phyloP scores from a whole-genome alignment of 2,113 vertebrate species.

The Pipra filicauda region DNA sequence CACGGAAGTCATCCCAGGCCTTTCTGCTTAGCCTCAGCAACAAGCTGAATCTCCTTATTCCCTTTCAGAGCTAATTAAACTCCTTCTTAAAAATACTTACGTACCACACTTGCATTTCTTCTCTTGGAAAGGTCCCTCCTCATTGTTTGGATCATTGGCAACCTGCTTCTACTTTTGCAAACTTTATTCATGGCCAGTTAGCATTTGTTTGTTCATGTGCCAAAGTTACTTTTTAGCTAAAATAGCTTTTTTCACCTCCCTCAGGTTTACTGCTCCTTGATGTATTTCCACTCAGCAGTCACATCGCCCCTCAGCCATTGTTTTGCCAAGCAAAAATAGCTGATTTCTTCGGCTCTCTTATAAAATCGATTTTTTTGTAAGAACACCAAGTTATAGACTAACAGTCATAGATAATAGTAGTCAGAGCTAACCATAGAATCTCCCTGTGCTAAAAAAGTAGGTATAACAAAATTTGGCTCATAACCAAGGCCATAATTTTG shows the following conservation, averaged over 20 bases:
- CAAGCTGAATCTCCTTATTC: not conserved
- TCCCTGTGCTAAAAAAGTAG: not conserved
- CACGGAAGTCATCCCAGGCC: not conserved
- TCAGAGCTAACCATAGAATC: not conserved
- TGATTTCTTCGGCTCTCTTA: not conserved
- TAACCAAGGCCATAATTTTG: not conserved
- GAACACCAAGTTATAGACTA: not conserved
- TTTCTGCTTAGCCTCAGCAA: not conserved
- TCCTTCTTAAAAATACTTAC: not conserved
- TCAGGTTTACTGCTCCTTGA: constrained; percentile 16
- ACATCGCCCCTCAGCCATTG: not conserved
- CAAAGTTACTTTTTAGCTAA: constrained; percentile 15
- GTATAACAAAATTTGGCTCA: not conserved
- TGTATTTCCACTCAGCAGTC: not conserved
- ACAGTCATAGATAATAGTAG: not conserved
- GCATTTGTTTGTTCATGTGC: constrained; percentile 22
- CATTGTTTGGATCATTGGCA: constrained; percentile 6
- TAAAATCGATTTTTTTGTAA: not conserved
- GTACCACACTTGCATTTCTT: not conserved
- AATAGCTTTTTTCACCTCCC: constrained; percentile 14
- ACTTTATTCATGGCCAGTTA: constrained; percentile 29
- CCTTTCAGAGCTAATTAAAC: not conserved
- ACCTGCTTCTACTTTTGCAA: not conserved
- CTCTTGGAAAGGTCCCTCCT: not conserved
- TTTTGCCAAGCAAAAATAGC: not conserved